These are phyloP conservation scores for Potamarius usumacintae DNA, from an alignment of 2,113 vertebrate species.

Conservation along the genomic window DNA sequence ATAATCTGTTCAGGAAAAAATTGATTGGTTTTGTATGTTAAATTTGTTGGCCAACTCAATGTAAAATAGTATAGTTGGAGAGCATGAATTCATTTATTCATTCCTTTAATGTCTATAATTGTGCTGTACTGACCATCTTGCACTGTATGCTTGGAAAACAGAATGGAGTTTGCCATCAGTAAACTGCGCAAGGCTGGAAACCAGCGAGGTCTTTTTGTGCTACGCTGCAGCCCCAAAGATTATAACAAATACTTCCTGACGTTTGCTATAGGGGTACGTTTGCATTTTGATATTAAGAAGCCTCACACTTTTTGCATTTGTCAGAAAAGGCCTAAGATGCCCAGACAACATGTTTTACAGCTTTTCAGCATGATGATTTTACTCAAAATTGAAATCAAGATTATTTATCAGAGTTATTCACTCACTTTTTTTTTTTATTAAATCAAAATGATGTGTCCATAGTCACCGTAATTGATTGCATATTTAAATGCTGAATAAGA, in stretches of 20 bases:
- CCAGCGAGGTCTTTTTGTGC: constrained; percentile 87
- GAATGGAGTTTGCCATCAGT: constrained; percentile 91
- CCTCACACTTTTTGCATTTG: background rate
- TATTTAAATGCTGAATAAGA: background rate
- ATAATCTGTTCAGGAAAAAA: background rate
- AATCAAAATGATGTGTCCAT: background rate
- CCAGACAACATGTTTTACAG: background rate
- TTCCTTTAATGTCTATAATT: background rate
- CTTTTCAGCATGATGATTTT: background rate
- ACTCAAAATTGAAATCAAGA: background rate
- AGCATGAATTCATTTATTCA: background rate
- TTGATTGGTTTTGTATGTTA: background rate
- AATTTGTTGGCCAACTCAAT: background rate
- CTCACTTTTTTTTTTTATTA: background rate
- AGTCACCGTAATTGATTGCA: background rate
- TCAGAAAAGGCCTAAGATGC: background rate
- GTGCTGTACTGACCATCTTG: background rate
- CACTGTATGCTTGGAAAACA: constrained; percentile 55
- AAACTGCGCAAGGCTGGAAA: constrained; percentile 88
- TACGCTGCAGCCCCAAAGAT: constrained; percentile 94
- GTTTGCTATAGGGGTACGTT: constrained; percentile 91
- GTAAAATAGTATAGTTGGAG: background rate
- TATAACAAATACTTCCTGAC: constrained; percentile 96
- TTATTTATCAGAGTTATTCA: background rate
- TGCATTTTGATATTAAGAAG: background rate